These are phyloP conservation scores for Rhagoletis pomonella DNA, from an alignment of 1,140 invertebrate species.

Conservation along the genomic window DNA sequence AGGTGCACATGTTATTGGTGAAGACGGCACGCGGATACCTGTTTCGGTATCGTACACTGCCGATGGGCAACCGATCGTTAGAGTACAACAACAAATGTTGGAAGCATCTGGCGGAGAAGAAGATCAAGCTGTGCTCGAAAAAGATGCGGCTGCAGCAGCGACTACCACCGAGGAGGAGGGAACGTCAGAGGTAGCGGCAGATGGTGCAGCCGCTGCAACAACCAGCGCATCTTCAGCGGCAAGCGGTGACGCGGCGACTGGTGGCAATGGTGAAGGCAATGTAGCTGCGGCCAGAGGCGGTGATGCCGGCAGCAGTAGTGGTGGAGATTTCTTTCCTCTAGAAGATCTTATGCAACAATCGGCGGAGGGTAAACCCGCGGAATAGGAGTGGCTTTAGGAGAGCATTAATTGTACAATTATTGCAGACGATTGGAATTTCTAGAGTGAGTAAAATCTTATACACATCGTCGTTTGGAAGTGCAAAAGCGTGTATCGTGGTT, in stretches of 20 bases:
- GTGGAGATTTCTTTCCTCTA: conserved; percentile 67
- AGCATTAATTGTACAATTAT: conserved; percentile 64
- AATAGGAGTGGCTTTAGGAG: conserved; percentile 69
- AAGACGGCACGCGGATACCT: conserved; percentile 72
- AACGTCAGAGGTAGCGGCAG: background rate
- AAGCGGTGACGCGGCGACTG: conserved; percentile 57
- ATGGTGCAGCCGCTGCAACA: background rate
- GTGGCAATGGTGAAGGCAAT: conserved; percentile 58
- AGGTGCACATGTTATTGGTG: conserved; percentile 71
- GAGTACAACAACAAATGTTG: conserved; percentile 69
- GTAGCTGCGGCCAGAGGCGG: conserved; percentile 57
- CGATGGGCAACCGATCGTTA: conserved; percentile 71
- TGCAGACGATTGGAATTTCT: conserved; percentile 64
- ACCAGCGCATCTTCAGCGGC: background rate
- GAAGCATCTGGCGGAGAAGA: conserved; percentile 59
- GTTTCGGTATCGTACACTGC: conserved; percentile 72
- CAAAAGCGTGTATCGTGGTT: too few relatives aligned
- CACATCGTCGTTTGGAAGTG: background rate
- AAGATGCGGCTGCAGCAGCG: conserved; percentile 58
- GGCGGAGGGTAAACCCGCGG: conserved; percentile 57
- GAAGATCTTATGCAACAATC: conserved; percentile 65
- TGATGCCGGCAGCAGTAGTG: background rate
- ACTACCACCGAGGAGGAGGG: background rate
- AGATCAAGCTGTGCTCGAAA: conserved; percentile 60
- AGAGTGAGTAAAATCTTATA: conserved; percentile 16